A percentile compares a stretch with the other conserved stretches of the same genome.
Conservation (phyloP, 2,888 invertebrate genomes). For the Apamea anceps region DNA sequence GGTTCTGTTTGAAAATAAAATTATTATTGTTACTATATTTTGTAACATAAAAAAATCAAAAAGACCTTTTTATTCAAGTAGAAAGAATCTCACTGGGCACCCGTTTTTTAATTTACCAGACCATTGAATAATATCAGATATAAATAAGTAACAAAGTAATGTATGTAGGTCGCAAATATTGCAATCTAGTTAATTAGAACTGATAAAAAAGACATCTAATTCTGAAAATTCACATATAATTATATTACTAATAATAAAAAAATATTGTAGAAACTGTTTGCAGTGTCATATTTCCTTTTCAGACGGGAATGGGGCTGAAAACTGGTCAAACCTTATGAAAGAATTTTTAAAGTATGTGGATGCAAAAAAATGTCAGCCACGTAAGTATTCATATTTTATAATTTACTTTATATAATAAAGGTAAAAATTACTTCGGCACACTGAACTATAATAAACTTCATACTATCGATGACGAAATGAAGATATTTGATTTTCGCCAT, state of each 20-base stretch:
- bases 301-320: background rate
- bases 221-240: background rate
- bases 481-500: no score
- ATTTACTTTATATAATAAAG: background rate
- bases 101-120: background rate
- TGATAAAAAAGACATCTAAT: background rate
- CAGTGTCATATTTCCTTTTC: background rate
- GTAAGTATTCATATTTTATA: constrained; percentile 19
- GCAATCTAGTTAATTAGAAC: background rate
- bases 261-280: background rate
- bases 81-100: constrained; percentile 19
- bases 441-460: no score
- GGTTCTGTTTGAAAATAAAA: background rate
- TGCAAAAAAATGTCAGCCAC: constrained; percentile 18
- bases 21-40: background rate
- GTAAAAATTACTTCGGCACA: background rate
- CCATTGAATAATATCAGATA: background rate
- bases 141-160: background rate
- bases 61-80: background rate
- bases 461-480: no score
- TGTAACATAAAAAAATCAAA: background rate
- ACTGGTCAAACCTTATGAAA: constrained; percentile 23
- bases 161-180: background rate
- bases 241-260: background rate
- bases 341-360: constrained; percentile 40